Conservation (phyloP, 1,140 invertebrate species). For the Lerema accius region DNA sequence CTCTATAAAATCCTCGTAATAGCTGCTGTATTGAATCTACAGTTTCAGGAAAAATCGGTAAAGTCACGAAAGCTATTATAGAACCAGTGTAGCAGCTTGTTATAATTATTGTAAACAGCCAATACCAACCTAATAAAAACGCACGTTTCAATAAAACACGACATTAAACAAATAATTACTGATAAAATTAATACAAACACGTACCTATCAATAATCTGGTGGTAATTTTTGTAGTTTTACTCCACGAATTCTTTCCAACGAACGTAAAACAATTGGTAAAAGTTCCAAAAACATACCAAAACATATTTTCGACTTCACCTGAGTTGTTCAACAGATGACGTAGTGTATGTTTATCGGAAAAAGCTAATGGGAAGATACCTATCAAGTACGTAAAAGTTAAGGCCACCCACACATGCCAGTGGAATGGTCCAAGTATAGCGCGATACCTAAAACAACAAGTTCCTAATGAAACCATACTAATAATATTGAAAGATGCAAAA, state of each 20-base stretch:
- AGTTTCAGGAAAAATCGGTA: conserved; percentile 87
- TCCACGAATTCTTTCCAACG: conserved; percentile 86
- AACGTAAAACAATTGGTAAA: conserved; percentile 92
- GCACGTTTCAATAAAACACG: conserved; percentile 1
- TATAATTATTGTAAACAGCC: conserved; percentile 91
- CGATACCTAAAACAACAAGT: conserved; percentile 86
- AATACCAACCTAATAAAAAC: conserved; percentile 85
- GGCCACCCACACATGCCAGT: conserved; percentile 89
- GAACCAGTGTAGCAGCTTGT: conserved; percentile 91
- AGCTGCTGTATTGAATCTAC: conserved; percentile 86
- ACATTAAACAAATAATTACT: conserved; percentile 11
- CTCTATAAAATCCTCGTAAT: conserved; percentile 82
- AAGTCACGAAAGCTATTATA: conserved; percentile 90
- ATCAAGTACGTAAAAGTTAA: conserved; percentile 87
- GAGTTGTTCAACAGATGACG: conserved; percentile 85
- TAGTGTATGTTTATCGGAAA: conserved; percentile 86
- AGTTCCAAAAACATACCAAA: conserved; percentile 91
- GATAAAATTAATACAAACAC: conserved; percentile 28
- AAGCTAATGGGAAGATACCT: conserved; percentile 87
- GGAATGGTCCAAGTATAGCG: conserved; percentile 91
- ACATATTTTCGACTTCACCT: conserved; percentile 89
- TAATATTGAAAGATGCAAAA: too few species aligned
- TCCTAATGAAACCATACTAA: too few species aligned
- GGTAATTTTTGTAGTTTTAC: conserved; percentile 86
- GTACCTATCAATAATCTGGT: conserved; percentile 87